These are phyloP conservation scores for Electrophaes corylata DNA, from an alignment of 2,888 invertebrate genomes.

Conservation along the genomic window DNA sequence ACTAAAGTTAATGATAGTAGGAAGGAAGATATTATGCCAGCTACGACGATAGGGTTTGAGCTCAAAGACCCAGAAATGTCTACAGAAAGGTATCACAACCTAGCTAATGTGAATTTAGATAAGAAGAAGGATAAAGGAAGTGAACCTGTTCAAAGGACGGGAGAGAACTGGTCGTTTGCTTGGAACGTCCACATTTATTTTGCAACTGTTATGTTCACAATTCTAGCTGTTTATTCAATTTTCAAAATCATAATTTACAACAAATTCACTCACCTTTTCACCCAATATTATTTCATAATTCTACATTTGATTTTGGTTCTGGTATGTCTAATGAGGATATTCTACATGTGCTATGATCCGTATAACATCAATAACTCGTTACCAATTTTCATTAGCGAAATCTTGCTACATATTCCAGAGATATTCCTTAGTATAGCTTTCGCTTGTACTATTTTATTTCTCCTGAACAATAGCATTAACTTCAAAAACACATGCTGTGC, in stretches of 20 bases:
- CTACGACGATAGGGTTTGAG: conserved; percentile 77
- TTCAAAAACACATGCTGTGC: conserved; percentile 88
- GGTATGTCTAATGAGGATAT: conserved; percentile 92
- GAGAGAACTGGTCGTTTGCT: conserved; percentile 91
- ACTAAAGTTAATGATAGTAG: conserved; percentile 73
- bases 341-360: conserved; percentile 95
- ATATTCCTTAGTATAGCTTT: conserved; percentile 96
- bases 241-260: conserved; percentile 94
- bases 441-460: conserved; percentile 92
- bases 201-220: conserved; percentile 92
- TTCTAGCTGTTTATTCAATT: conserved; percentile 93
- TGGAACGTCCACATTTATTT: conserved; percentile 97
- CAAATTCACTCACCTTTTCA: conserved; percentile 93
- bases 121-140: conserved; percentile 76
- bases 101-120: conserved; percentile 84
- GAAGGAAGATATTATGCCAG: conserved; percentile 70
- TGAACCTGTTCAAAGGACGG: conserved; percentile 75
- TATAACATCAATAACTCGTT: conserved; percentile 94
- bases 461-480: conserved; percentile 91
- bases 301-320: conserved; percentile 92
- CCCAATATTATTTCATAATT: conserved; percentile 94
- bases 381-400: conserved; percentile 90
- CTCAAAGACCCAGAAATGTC: conserved; percentile 79
- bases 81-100: conserved; percentile 83
- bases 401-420: conserved; percentile 92